These are phyloP conservation scores for Rhombomys opimus DNA, from an alignment of 2,113 vertebrate species.

Conservation along the genomic window DNA sequence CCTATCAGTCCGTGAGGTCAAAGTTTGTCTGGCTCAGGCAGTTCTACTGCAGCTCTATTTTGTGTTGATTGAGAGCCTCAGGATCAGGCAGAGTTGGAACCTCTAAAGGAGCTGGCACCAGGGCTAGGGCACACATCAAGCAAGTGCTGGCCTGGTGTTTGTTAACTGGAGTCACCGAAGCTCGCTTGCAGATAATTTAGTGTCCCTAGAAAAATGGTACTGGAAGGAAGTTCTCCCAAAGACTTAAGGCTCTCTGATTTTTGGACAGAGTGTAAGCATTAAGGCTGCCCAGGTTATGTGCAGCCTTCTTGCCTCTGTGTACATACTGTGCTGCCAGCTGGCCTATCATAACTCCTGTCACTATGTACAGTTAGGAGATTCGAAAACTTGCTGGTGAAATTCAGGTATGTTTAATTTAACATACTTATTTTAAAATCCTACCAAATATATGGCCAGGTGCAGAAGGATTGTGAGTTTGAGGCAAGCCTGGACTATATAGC, in stretches of 20 bases:
- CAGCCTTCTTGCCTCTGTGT: not conserved
- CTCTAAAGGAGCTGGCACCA: not conserved
- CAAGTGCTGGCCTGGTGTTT: not conserved
- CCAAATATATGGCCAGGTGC: not conserved
- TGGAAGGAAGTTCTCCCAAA: not conserved
- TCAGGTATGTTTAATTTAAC: not conserved
- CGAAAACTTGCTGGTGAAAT: not conserved
- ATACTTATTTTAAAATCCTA: not conserved
- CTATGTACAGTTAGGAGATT: not conserved
- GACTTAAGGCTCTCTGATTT: not conserved
- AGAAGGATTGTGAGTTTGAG: not conserved
- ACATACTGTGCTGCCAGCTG: not conserved
- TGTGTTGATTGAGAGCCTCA: accelerated
- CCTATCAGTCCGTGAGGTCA: not conserved
- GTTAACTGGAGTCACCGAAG: not conserved
- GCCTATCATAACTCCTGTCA: not conserved
- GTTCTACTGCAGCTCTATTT: not conserved
- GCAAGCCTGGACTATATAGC: not conserved
- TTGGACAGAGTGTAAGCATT: not conserved
- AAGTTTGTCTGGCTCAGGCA: not conserved
- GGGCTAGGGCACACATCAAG: too few relatives aligned
- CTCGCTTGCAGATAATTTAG: not conserved
- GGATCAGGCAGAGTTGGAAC: not conserved
- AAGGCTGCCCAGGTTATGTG: not conserved
- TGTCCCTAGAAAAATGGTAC: not conserved